Percentiles rank a stretch among this genome's conserved stretches.
phyloP scores from a whole-genome alignment of 2,888 invertebrate species.

The Temnothorax unifasciatus region DNA sequence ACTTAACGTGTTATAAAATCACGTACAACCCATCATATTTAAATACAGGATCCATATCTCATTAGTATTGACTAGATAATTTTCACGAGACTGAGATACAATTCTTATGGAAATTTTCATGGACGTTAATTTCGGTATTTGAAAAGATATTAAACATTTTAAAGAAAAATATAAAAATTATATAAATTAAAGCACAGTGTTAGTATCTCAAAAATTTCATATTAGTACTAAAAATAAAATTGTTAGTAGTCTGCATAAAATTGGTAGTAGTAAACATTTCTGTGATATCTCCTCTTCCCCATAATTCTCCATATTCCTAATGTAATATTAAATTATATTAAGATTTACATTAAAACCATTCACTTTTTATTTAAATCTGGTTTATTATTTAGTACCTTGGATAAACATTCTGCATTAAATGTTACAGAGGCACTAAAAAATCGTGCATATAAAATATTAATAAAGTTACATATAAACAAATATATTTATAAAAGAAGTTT shows the following conservation, averaged over 20 bases:
- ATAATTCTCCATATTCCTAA: background rate
- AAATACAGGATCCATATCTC: background rate
- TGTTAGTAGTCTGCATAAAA: background rate
- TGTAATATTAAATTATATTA: background rate
- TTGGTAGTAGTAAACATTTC: background rate
- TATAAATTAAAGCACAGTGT: conserved; percentile 8
- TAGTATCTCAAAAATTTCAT: background rate
- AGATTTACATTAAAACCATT: conserved; percentile 1
- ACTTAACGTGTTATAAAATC: background rate
- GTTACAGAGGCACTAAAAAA: background rate
- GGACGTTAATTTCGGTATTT: background rate
- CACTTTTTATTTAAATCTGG: background rate
- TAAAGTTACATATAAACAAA: no score
- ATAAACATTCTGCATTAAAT: background rate
- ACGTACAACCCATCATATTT: background rate
- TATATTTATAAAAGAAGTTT: no score
- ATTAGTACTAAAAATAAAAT: conserved; percentile 31
- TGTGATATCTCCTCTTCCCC: background rate
- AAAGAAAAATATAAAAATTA: background rate
- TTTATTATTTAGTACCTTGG: background rate
- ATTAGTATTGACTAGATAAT: conserved; percentile 14
- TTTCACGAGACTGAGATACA: background rate
- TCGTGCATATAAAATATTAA: no score
- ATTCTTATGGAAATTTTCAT: background rate
- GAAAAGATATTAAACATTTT: background rate